These are phyloP conservation scores for Rhinoraja longicauda DNA, from an alignment of 2,797 vertebrate species.

Conservation along the genomic window DNA sequence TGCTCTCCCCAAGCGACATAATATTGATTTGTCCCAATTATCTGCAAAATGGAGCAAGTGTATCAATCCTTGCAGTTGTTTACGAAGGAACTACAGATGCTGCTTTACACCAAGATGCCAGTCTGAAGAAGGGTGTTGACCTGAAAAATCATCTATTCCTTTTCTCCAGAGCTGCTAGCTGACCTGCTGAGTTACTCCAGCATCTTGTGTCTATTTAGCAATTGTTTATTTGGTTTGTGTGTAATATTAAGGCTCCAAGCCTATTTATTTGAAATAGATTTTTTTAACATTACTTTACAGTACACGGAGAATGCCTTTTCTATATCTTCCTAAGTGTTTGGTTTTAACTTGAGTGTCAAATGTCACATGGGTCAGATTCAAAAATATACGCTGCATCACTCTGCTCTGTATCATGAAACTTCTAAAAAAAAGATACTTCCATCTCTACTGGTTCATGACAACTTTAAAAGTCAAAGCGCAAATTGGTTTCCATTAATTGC, in stretches of 20 bases:
- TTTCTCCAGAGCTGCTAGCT: no score
- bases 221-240: not conserved
- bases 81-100: no score
- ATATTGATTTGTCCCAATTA: not conserved
- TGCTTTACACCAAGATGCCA: no score
- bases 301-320: not conserved
- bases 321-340: not conserved
- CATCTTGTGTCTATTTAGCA: no score
- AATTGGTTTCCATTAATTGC: not conserved
- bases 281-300: not conserved
- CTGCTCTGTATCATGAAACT: not conserved
- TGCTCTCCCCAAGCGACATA: not conserved
- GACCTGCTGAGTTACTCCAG: not conserved
- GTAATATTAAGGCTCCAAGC: not conserved
- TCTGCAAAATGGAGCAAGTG: not conserved
- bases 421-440: not conserved
- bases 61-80: not conserved
- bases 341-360: not conserved
- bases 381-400: not conserved
- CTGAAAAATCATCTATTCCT: no score
- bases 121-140: no score
- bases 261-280: not conserved
- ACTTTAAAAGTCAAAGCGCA: not conserved
- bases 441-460: not conserved
- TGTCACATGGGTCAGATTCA: not conserved